These are phyloP conservation scores for Ciconia stormi DNA, from an alignment of 2,113 vertebrate species.

Conservation along the genomic window DNA sequence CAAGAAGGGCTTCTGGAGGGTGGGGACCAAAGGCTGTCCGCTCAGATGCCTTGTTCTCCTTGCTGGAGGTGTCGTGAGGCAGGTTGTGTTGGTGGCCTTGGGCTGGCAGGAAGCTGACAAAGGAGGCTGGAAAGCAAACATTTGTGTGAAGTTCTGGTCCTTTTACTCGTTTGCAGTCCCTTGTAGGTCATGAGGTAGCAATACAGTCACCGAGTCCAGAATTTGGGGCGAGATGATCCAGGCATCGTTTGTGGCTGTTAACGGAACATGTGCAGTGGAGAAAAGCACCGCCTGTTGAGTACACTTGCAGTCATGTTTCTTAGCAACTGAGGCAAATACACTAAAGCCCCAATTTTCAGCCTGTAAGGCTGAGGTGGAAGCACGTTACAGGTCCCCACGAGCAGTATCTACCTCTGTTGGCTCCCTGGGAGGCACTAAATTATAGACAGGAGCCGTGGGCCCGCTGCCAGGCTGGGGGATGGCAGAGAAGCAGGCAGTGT, in stretches of 20 bases:
- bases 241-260: background rate
- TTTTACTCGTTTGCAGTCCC: background rate
- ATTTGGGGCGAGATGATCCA: background rate
- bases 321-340: background rate
- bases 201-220: accelerated
- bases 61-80: background rate
- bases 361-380: background rate
- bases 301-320: background rate
- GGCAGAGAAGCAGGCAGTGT: background rate
- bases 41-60: background rate
- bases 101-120: background rate
- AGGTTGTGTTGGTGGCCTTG: background rate
- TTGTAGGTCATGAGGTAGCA: background rate
- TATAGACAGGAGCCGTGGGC: background rate
- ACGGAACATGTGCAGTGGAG: background rate
- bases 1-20: background rate
- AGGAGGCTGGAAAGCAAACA: background rate
- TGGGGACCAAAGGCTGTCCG: background rate
- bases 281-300: background rate
- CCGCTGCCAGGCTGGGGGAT: too few relatives aligned
- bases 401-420: background rate
- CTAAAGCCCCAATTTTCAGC: background rate
- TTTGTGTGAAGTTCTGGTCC: background rate
- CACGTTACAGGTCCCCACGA: accelerated
- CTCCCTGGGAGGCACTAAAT: background rate